A percentile compares a stretch with the other conserved stretches of the same genome.
These are phyloP conservation scores for Synergus laeviventris DNA, from an alignment of 2,888 invertebrate species.

Conservation along the genomic window DNA sequence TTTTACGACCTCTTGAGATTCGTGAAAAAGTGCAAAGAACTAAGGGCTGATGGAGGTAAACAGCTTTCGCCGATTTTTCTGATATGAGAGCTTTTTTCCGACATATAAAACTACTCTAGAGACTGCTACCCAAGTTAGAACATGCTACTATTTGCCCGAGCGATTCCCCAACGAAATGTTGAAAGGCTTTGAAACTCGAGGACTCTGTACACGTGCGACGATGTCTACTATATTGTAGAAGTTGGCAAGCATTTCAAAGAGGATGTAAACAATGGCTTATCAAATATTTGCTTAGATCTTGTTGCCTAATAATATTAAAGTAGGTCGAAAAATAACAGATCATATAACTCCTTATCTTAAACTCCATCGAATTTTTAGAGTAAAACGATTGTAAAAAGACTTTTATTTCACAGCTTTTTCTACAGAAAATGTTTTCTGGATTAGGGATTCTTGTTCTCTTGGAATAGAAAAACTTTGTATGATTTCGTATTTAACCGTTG, in stretches of 20 bases:
- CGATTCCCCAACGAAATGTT: background rate
- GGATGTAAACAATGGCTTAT: background rate
- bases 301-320: background rate
- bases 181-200: background rate
- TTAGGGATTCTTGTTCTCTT: constrained; percentile 43
- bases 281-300: background rate
- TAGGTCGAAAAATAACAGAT: background rate
- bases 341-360: background rate
- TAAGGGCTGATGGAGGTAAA: background rate
- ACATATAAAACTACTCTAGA: background rate
- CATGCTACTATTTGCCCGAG: background rate
- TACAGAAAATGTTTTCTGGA: too few species aligned
- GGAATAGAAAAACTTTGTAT: constrained; percentile 65
- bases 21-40: constrained; percentile 33
- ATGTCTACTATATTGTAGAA: background rate
- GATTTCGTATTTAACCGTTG: constrained; percentile 45
- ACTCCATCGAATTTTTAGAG: background rate
- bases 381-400: background rate
- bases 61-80: background rate
- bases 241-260: background rate
- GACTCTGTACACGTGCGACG: background rate
- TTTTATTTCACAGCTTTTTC: too few species aligned
- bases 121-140: background rate
- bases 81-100: background rate
- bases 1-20: constrained; percentile 18